These are phyloP conservation scores for Oithona nana DNA, from an alignment of 2,888 invertebrate genomes.

Conservation along the genomic window DNA sequence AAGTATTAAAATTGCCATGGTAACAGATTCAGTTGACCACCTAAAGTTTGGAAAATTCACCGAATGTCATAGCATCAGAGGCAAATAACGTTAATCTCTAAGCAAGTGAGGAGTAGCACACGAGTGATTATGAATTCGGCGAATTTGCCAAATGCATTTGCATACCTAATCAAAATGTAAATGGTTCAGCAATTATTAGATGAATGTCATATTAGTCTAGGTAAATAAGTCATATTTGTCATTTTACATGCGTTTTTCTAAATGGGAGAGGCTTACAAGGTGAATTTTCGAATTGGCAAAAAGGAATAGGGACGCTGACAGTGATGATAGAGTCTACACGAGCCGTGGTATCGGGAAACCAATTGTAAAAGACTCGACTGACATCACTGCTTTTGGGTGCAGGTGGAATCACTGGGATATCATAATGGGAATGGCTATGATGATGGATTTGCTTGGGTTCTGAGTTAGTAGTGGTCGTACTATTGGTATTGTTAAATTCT, in stretches of 20 bases:
- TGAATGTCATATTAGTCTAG: background rate
- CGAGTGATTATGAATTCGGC: no score
- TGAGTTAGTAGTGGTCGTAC: no score
- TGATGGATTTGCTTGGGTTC: slow-evolving; percentile 55
- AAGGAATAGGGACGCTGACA: background rate
- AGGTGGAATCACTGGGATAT: background rate
- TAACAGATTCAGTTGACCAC: no score
- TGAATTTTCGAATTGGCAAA: background rate
- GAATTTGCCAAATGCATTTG: no score
- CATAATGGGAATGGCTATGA: slow-evolving; percentile 47
- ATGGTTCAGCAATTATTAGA: background rate
- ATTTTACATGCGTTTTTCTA: background rate
- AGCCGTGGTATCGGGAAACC: background rate
- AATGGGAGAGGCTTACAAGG: no score
- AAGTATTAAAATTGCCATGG: no score
- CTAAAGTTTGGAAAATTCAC: no score
- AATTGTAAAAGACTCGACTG: background rate
- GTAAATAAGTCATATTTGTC: background rate
- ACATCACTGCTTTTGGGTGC: background rate
- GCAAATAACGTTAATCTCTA: no score
- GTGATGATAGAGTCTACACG: background rate
- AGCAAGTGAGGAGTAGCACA: no score
- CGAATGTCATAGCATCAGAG: no score
- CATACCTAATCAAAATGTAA: no score
- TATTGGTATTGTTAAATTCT: no score